Percentiles rank a stretch among this genome's conserved stretches.
Conservation (phyloP, 2,888 invertebrate species). For the Dicyrtomina minuta region DNA sequence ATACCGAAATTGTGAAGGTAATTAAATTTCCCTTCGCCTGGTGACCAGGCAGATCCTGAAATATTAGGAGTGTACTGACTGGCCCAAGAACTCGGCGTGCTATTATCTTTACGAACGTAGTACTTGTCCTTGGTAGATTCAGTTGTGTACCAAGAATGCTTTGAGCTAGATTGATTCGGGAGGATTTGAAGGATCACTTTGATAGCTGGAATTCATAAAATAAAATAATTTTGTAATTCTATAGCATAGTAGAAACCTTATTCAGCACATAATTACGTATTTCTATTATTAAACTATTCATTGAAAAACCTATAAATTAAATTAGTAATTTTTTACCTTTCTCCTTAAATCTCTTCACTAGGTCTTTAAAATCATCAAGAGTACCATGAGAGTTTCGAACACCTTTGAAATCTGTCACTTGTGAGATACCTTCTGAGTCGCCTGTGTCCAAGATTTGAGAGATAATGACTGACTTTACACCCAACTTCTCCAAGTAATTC, state of each 20-base stretch:
- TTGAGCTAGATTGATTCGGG: slow-evolving; percentile 69
- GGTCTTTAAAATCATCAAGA: slow-evolving; percentile 58
- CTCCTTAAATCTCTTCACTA: slow-evolving; percentile 61
- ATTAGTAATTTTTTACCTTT: too few species aligned
- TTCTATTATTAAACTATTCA: too few species aligned
- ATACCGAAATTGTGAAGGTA: slow-evolving; percentile 77
- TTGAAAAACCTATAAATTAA: too few species aligned
- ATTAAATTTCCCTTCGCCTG: slow-evolving; percentile 61
- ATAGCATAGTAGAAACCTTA: too few species aligned
- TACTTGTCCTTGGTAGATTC: slow-evolving; percentile 63
- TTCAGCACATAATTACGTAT: too few species aligned
- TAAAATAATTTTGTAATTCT: not conserved
- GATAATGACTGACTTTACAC: slow-evolving; percentile 75
- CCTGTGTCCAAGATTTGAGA: slow-evolving; percentile 77
- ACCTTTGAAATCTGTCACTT: slow-evolving; percentile 59
- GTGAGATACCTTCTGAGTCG: slow-evolving; percentile 18
- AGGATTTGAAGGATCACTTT: slow-evolving; percentile 72
- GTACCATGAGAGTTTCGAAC: slow-evolving; percentile 60
- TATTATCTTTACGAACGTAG: slow-evolving; percentile 51
- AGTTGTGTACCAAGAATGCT: slow-evolving; percentile 70
- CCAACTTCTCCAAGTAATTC: slow-evolving; percentile 67
- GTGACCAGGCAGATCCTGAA: slow-evolving; percentile 40
- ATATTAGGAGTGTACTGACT: slow-evolving; percentile 28
- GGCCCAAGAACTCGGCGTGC: slow-evolving; percentile 37
- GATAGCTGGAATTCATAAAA: slow-evolving; percentile 58